phyloP scores from a whole-genome alignment of 2,888 invertebrate species.

The Dynastes maya region DNA sequence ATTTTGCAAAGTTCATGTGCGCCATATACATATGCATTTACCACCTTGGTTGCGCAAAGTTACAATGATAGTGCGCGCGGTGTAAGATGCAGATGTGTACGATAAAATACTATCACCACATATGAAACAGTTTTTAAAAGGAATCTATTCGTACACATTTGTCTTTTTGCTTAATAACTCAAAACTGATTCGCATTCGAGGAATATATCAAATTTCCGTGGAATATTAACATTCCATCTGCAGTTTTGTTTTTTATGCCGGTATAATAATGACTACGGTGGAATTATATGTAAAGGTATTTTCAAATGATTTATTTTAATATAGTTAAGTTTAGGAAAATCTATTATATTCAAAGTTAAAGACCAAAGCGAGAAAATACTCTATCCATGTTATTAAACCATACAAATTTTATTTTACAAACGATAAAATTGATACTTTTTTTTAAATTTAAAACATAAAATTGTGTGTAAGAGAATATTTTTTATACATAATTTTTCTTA shows the following conservation, averaged over 20 bases:
- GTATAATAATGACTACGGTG: conserved; percentile 51
- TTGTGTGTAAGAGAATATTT: not conserved
- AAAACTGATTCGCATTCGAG: conserved; percentile 14
- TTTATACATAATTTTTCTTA: not conserved
- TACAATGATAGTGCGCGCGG: conserved; percentile 55
- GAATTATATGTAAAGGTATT: conserved; percentile 51
- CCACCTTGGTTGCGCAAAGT: conserved; percentile 50
- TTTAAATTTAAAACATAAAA: not conserved
- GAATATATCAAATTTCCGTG: not conserved
- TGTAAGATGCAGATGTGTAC: conserved; percentile 56
- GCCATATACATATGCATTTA: too few relatives aligned
- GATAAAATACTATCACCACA: conserved; percentile 18
- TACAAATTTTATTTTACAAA: not conserved
- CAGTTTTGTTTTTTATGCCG: conserved; percentile 31
- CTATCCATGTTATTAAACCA: not conserved
- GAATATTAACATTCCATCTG: conserved; percentile 4
- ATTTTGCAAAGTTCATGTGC: too few relatives aligned
- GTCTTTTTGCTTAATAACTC: conserved; percentile 8
- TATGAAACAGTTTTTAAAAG: conserved; percentile 31
- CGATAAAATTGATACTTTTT: not conserved
- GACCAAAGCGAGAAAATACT: too few relatives aligned
- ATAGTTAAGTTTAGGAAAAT: not conserved
- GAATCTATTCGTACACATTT: conserved; percentile 31
- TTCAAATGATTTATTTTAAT: conserved; percentile 18
- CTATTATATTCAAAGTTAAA: not conserved